These are phyloP conservation scores for Cheilosia grossa DNA, from an alignment of 2,888 invertebrate genomes.

Conservation along the genomic window DNA sequence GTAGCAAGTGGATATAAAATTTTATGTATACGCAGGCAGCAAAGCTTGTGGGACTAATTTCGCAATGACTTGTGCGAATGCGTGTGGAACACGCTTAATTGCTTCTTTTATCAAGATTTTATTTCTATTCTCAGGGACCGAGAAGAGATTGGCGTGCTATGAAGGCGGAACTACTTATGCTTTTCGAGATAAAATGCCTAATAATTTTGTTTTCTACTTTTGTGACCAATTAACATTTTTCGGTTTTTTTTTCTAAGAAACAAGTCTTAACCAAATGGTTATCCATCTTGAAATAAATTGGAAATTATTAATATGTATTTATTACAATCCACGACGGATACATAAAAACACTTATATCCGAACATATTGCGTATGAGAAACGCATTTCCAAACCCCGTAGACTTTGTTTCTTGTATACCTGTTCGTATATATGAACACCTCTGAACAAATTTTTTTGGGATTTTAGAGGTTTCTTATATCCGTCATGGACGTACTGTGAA, in stretches of 20 bases:
- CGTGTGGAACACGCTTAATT: slow-evolving; percentile 33
- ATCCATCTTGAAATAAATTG: too few relatives aligned
- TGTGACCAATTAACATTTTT: neutral
- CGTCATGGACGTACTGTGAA: too few relatives aligned
- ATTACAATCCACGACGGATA: too few relatives aligned
- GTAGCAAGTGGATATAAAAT: neutral
- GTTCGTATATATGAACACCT: too few relatives aligned
- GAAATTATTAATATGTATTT: too few relatives aligned
- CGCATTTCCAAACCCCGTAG: too few relatives aligned
- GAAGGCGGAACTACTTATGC: slow-evolving; percentile 10
- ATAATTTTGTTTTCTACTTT: neutral
- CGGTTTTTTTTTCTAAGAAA: neutral
- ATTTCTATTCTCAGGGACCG: slow-evolving; percentile 5
- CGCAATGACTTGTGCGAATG: slow-evolving; percentile 18
- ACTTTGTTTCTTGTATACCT: too few relatives aligned
- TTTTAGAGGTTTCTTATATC: too few relatives aligned
- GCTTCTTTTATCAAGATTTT: slow-evolving; percentile 27
- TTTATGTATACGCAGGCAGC: slow-evolving; percentile 2
- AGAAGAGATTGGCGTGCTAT: neutral
- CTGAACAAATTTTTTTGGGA: too few relatives aligned
- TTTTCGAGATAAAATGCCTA: neutral
- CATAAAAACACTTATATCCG: too few relatives aligned
- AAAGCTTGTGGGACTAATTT: slow-evolving; percentile 23
- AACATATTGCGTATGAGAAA: too few relatives aligned
- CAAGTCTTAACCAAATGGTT: neutral